phyloP scores from a whole-genome alignment of 2,888 invertebrate species.

The Argyresthia goedartella region DNA sequence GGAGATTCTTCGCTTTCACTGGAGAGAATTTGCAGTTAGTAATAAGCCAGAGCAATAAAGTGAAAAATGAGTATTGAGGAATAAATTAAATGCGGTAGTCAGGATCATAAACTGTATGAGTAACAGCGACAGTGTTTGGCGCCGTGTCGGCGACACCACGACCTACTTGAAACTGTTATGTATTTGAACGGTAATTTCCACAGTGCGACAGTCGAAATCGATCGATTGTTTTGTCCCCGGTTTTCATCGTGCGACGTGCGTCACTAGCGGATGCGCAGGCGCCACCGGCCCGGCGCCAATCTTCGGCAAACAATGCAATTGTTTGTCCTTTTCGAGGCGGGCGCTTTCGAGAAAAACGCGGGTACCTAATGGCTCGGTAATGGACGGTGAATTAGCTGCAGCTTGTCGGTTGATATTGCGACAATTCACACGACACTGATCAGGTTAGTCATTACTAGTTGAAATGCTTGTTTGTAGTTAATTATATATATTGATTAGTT shows the following conservation, averaged over 20 bases:
- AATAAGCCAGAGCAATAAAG: not conserved
- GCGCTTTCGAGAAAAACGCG: conserved; percentile 31
- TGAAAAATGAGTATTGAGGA: not conserved
- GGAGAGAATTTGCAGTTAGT: not conserved
- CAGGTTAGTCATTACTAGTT: too few relatives aligned
- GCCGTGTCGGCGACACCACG: not conserved
- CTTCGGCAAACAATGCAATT: conserved; percentile 51
- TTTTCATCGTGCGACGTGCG: conserved; percentile 14
- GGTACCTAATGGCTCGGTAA: conserved; percentile 45
- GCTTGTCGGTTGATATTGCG: not conserved
- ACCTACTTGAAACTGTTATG: not conserved
- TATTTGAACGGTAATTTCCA: not conserved
- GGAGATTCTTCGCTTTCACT: not conserved
- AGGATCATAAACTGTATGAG: not conserved
- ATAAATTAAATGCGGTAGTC: not conserved
- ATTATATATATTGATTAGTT: too few relatives aligned
- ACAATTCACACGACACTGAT: not conserved
- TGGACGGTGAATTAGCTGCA: not conserved
- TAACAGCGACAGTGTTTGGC: not conserved
- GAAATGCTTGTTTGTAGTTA: too few relatives aligned
- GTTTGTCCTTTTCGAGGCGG: conserved; percentile 30
- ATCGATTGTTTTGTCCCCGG: conserved; percentile 19
- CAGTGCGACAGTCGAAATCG: conserved; percentile 24
- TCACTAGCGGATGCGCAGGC: conserved; percentile 62
- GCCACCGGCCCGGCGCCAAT: conserved; percentile 32